Evolutionary conservation across 2,797 vertebrate genomes (phyloP).

Genomic region (Meriones psammophilus): DNA sequence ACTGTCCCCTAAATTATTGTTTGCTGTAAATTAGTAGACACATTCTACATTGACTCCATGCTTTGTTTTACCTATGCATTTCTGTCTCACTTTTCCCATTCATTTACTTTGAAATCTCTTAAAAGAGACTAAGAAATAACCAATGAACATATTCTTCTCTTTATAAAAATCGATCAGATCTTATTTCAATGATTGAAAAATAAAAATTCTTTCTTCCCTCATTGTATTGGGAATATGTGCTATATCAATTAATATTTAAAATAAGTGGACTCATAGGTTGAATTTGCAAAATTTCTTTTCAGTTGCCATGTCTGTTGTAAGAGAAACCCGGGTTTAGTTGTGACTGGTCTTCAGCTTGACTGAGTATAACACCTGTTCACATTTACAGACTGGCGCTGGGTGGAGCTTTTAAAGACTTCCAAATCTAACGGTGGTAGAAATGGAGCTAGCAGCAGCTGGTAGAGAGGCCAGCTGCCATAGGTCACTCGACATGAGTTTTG

Average conservation of each 20-base stretch:
- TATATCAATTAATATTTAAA: constrained; percentile 41
- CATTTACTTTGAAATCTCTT: background rate
- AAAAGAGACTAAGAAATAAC: background rate
- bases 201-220: background rate
- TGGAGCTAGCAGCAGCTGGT: background rate
- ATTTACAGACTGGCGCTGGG: background rate
- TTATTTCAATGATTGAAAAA: background rate
- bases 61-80: background rate
- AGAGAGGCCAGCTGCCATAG: background rate
- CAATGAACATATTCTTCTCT: background rate
- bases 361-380: background rate
- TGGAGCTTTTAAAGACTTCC: background rate
- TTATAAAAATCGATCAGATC: constrained; percentile 48
- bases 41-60: background rate
- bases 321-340: background rate
- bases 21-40: constrained; percentile 29
- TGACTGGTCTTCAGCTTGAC: background rate
- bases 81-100: background rate
- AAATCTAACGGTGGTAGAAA: background rate
- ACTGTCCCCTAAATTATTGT: constrained; percentile 42
- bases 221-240: background rate
- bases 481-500: background rate
- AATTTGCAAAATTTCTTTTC: background rate
- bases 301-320: background rate
- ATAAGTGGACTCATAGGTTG: background rate